phyloP scores from a whole-genome alignment of 2,113 vertebrate species.

The Neotoma lepida region DNA sequence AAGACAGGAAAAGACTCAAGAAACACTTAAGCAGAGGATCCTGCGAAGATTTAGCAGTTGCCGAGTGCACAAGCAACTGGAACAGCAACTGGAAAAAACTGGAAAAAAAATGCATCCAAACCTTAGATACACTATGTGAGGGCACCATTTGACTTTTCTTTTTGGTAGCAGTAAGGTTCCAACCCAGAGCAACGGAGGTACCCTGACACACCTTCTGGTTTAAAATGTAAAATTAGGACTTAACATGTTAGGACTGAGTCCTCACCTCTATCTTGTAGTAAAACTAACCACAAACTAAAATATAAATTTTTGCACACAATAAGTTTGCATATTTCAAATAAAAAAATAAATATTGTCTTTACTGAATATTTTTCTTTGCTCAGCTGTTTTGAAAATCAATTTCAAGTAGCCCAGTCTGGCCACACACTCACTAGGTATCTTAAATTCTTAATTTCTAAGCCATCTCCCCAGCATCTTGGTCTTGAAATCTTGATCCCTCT shows the following conservation, averaged over 20 bases:
- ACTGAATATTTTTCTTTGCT: neutral
- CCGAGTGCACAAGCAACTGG: neutral
- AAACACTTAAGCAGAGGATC: neutral
- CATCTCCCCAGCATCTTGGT: neutral
- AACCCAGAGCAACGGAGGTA: neutral
- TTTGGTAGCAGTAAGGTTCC: fast-evolving
- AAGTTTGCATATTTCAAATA: neutral
- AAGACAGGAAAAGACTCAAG: neutral
- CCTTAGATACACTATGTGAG: neutral
- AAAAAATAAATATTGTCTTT: neutral
- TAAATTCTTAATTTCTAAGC: neutral
- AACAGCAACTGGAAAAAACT: neutral
- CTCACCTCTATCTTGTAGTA: neutral
- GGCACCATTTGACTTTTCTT: neutral
- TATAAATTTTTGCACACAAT: neutral
- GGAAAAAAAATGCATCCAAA: neutral
- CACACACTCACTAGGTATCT: neutral
- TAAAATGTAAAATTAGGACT: neutral
- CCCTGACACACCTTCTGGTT: fast-evolving
- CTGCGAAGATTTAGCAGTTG: neutral
- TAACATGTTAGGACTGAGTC: neutral
- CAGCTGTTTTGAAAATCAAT: neutral
- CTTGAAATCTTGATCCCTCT: neutral
- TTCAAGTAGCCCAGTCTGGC: neutral
- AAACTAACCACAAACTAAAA: neutral